These are phyloP conservation scores for Aphis gossypii DNA, from an alignment of 1,140 invertebrate species.

Conservation along the genomic window DNA sequence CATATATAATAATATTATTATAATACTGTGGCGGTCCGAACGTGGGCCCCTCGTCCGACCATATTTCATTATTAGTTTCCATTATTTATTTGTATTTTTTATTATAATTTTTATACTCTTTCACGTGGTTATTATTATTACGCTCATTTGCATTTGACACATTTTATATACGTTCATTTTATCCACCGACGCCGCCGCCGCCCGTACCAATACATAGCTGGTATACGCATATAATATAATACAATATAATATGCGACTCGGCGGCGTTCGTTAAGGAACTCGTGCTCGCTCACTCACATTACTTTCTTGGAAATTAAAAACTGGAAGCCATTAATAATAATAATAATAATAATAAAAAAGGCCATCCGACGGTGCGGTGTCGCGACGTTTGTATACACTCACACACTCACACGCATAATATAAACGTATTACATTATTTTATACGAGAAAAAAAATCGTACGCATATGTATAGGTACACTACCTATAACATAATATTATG, in stretches of 20 bases:
- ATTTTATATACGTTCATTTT: constrained; percentile 41
- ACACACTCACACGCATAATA: neutral
- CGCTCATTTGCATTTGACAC: constrained; percentile 54
- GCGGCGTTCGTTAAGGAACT: constrained; percentile 30
- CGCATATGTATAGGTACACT: neutral
- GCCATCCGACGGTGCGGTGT: constrained; percentile 20
- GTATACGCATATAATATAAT: neutral
- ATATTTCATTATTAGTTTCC: constrained; percentile 57
- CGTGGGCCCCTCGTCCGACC: constrained; percentile 27
- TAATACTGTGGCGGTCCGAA: neutral
- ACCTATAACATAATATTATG: neutral
- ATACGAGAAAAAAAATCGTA: constrained; percentile 11
- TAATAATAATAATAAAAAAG: constrained; percentile 44
- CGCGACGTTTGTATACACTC: neutral
- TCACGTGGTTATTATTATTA: constrained; percentile 35
- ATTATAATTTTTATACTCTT: constrained; percentile 20
- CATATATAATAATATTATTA: neutral
- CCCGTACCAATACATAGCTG: neutral
- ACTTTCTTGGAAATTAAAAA: constrained; percentile 56
- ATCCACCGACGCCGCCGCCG: neutral
- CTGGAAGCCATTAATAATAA: constrained; percentile 56
- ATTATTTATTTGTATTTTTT: constrained; percentile 51
- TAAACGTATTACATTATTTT: neutral
- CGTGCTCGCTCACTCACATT: neutral
- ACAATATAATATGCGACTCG: neutral